Evolutionary conservation across 2,113 vertebrate species (phyloP), one percentile per base, ranked within the genome.

Genomic region (Oncorhynchus gorbuscha): DNA sequence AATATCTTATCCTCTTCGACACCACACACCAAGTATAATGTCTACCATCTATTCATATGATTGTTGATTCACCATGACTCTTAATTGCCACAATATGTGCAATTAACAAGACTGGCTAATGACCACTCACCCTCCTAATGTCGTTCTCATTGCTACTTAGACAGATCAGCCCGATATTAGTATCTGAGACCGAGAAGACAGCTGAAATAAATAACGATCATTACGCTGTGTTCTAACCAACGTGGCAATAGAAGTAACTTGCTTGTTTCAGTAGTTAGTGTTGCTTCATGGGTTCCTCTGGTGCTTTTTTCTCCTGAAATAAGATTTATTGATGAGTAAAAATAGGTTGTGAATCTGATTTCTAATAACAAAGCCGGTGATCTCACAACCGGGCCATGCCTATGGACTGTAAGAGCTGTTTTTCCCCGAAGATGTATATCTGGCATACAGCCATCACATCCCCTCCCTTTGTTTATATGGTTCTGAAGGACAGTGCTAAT

Each of bases 201-300:
- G 85, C 76, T 85, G 74, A 89, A 90, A 92, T 93, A 91, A 94
- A 93, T 92, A 92, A 89, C 82, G 74, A 84, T 86, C 89, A 92
- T 93, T 92, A 90, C 83, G 83, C 51, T 8, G 48, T 88, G 87
- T 85, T 92, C 76, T 81, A 85, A 16, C 75, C 72, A 82, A 81
- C 45, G 75, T 79, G 5, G 59, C 59, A 22, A n/a, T 9, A 76
- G 84, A 78, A 85, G 85, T 77, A 77, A 78, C 79, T 82, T 76
- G 79, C 71, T 87, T 69, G 71, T 90, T 90, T 90, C 59, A 55
- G 51, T 55, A 5, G 51, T 78, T 75, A 82, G 71, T 69, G 22
- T 5, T 39, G 80, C 77, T 85, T 66, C 72, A 59, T 75, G 49
- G 72, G 22, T 66, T 66, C 64, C 26, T 28, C 7, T 30, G 64